Conservation (phyloP, 2,797 vertebrate genomes). For the Myiotriccus ornatus region DNA sequence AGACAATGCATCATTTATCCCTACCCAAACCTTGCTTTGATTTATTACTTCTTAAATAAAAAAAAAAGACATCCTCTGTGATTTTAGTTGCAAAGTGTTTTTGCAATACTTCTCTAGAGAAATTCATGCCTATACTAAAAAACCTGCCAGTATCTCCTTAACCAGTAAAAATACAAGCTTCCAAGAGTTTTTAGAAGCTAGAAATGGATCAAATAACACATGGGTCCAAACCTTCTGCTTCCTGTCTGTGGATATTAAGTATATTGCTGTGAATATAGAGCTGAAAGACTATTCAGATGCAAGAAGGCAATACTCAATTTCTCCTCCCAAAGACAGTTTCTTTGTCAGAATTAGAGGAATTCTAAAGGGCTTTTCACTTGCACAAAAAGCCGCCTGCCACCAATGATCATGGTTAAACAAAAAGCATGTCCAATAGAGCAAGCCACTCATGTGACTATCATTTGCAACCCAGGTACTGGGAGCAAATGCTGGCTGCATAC, state of each 20-base stretch:
- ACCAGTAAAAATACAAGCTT: not conserved
- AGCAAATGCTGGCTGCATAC: constrained; percentile 24
- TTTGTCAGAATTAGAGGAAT: constrained; percentile 70
- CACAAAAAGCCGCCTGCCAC: constrained; percentile 66
- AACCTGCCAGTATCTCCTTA: not conserved
- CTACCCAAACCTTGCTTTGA: not conserved
- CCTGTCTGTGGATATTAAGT: constrained; percentile 42
- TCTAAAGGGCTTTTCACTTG: constrained; percentile 62
- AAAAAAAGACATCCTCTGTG: not conserved
- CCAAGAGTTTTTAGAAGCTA: not conserved
- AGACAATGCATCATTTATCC: not conserved
- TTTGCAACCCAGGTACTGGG: constrained; percentile 55
- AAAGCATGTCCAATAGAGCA: constrained; percentile 69
- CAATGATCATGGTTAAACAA: constrained; percentile 71
- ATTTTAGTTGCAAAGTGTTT: constrained; percentile 11
- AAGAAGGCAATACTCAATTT: constrained; percentile 65
- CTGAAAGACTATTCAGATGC: constrained; percentile 67
- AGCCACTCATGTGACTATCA: constrained; percentile 63
- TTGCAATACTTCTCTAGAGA: not conserved
- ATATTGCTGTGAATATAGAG: constrained; percentile 53
- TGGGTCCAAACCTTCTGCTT: constrained; percentile 41
- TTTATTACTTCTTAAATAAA: constrained; percentile 15
- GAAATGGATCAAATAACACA: not conserved
- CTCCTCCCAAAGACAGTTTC: constrained; percentile 63
- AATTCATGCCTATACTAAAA: not conserved